Percentiles rank a stretch among this genome's conserved stretches.
Conservation (phyloP, 2,888 invertebrate species). For the Zonitis immaculata region DNA sequence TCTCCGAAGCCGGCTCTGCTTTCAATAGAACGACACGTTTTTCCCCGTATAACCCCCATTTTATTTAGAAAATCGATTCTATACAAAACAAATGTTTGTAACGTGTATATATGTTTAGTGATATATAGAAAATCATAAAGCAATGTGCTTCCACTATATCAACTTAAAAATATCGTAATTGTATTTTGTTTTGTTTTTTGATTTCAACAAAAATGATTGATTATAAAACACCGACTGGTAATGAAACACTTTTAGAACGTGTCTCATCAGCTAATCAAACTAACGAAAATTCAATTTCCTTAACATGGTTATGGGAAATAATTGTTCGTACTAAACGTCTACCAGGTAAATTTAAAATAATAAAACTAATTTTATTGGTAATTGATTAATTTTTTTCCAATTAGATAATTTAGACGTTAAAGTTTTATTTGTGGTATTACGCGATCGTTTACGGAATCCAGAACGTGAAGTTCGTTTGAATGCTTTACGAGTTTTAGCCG, state of each 20-base stretch:
- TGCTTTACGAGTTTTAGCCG: constrained; percentile 72
- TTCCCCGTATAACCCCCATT: neutral
- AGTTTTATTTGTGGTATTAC: constrained; percentile 65
- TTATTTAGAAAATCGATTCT: constrained; percentile 5
- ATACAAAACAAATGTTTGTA: constrained; percentile 4
- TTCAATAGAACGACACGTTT: neutral
- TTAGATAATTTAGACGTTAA: constrained; percentile 57
- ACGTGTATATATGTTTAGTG: neutral
- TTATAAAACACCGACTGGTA: constrained; percentile 12
- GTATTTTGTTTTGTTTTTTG: no score
- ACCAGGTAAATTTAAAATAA: constrained; percentile 55
- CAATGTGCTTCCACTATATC: constrained; percentile 7
- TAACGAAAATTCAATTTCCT: constrained; percentile 45
- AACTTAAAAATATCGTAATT: neutral
- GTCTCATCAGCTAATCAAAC: constrained; percentile 11
- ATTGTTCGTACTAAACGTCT: constrained; percentile 68
- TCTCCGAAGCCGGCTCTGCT: no score
- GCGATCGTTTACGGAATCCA: constrained; percentile 68
- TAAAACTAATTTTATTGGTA: no score
- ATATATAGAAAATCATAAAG: constrained; percentile 1
- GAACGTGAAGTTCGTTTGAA: constrained; percentile 83
- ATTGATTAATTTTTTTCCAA: no score
- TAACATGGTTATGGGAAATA: constrained; percentile 79
- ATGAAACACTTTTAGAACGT: constrained; percentile 11
- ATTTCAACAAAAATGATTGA: constrained; percentile 19